Evolutionary conservation across 2,113 vertebrate genomes (phyloP).

Genomic region (Indri indri): DNA sequence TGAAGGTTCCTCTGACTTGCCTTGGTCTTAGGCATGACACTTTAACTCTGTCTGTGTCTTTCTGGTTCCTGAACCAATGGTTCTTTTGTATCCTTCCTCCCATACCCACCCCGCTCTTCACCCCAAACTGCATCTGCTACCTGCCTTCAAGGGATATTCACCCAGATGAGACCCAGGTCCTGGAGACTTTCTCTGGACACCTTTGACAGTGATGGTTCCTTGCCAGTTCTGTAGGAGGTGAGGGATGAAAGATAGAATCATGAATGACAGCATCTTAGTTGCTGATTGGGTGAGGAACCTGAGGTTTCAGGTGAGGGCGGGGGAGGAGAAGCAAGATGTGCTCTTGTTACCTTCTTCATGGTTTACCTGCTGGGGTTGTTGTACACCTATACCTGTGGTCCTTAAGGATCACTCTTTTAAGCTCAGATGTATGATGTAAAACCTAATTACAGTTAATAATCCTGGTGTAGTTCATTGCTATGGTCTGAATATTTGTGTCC

Average conservation of each 20-base stretch:
- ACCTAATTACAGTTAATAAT: background rate
- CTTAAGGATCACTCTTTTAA: background rate
- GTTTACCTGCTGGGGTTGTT: no score
- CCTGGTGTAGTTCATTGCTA: background rate
- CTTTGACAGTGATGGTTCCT: no score
- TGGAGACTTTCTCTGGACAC: background rate
- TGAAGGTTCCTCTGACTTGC: background rate
- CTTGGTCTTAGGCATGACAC: background rate
- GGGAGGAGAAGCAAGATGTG: background rate
- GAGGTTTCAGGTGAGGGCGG: background rate
- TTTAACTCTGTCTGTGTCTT: background rate
- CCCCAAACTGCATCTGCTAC: background rate
- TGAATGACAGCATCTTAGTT: background rate
- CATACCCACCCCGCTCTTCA: rapidly evolving
- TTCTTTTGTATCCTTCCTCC: background rate
- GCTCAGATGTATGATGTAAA: background rate
- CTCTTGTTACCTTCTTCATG: background rate
- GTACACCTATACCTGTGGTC: rapidly evolving
- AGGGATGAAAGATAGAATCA: background rate
- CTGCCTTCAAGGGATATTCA: background rate
- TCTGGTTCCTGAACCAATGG: background rate
- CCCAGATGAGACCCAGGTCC: background rate
- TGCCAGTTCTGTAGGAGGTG: background rate
- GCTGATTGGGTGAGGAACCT: background rate
- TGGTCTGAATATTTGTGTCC: background rate